Conservation (phyloP, 2,113 vertebrate species). For the Oreochromis tanganicae region DNA sequence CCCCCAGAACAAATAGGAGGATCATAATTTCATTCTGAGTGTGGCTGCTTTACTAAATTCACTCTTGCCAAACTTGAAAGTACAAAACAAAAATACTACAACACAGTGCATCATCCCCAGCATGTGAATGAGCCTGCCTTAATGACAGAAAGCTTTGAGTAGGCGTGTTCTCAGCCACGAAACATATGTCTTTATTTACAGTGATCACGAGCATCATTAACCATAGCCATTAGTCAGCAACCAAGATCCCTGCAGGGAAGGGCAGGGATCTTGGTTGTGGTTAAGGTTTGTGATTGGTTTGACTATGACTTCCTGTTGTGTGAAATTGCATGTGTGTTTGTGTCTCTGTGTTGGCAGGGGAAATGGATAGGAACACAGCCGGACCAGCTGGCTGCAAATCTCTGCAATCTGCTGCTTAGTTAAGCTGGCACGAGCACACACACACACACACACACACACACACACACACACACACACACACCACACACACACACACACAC, state of each 20-base stretch:
- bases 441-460: background rate
- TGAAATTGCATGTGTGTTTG: background rate
- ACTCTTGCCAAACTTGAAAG: constrained; percentile 8
- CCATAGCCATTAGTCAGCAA: constrained; percentile 28
- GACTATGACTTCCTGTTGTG: constrained; percentile 21
- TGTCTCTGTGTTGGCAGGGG: background rate
- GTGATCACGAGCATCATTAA: constrained; percentile 39
- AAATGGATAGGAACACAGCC: constrained; percentile 44
- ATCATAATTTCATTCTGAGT: background rate
- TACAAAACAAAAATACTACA: constrained; percentile 17
- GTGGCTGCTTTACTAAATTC: background rate
- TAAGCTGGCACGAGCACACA: background rate
- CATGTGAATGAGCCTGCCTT: constrained; percentile 9
- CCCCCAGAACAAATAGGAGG: background rate
- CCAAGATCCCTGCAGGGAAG: constrained; percentile 7
- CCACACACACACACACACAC: too few species aligned
- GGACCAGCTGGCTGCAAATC: constrained; percentile 64
- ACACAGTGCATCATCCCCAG: background rate
- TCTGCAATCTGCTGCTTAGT: constrained; percentile 56
- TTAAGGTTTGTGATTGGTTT: constrained; percentile 27
- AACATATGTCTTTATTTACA: constrained; percentile 66
- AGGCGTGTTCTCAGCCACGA: background rate
- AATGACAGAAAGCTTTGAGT: background rate
- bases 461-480: too few species aligned
- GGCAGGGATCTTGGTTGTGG: constrained; percentile 19